phyloP scores from a whole-genome alignment of 2,113 vertebrate genomes.

The Micronycteris hirsuta region DNA sequence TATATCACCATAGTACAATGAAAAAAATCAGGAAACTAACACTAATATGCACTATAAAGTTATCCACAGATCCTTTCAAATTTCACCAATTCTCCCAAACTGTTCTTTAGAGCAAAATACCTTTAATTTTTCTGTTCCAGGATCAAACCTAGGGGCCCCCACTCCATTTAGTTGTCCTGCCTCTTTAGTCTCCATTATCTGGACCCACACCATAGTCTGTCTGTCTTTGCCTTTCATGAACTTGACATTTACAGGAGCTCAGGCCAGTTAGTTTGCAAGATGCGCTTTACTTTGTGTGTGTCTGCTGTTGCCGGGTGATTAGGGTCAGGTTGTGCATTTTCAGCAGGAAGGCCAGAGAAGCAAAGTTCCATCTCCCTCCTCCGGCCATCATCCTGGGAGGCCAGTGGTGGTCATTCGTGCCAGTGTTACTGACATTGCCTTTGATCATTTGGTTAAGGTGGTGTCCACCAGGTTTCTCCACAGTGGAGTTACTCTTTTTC shows the following conservation, averaged over 20 bases:
- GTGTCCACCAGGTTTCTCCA: neutral
- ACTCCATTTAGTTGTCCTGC: accelerated
- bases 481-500: neutral
- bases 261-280: neutral
- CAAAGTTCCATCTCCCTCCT: accelerated
- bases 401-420: neutral
- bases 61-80: neutral
- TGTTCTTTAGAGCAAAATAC: neutral
- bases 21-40: neutral
- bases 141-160: neutral
- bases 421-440: neutral
- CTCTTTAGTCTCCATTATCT: neutral
- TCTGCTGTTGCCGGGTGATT: neutral
- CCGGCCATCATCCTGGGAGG: accelerated
- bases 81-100: neutral
- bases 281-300: neutral
- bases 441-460: neutral
- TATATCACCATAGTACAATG: accelerated
- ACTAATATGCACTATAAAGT: accelerated
- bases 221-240: neutral
- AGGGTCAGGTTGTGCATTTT: neutral
- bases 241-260: neutral
- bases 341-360: neutral
- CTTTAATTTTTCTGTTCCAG: too few relatives aligned
- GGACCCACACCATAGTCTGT: neutral